phyloP scores from a whole-genome alignment of 2,113 vertebrate species.

The Pluvialis apricaria region DNA sequence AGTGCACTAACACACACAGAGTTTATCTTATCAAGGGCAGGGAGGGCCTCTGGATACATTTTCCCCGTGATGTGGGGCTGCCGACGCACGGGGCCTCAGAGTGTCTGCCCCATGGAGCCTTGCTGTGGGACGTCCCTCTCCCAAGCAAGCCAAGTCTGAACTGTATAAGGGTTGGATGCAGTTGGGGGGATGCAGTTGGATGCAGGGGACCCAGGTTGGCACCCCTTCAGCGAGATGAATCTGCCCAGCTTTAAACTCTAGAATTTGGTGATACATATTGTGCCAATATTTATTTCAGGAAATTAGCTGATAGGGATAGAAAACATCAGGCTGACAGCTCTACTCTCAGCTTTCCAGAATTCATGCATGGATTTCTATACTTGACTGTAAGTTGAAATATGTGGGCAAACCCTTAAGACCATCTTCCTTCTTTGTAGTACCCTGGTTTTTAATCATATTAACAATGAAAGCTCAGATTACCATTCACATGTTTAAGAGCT shows the following conservation, averaged over 20 bases:
- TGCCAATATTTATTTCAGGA: neutral
- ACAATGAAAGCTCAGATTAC: neutral
- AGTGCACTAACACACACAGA: neutral
- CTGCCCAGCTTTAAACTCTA: neutral
- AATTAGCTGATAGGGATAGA: neutral
- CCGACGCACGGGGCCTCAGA: accelerated
- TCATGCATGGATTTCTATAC: neutral
- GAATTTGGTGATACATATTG: neutral
- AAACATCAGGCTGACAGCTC: neutral
- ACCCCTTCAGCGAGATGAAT: neutral
- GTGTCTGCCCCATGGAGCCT: neutral
- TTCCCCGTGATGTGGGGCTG: accelerated
- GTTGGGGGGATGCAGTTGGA: too few relatives aligned
- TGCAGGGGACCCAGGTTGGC: neutral
- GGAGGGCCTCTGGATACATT: neutral
- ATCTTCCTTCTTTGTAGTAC: neutral
- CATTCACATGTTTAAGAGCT: neutral
- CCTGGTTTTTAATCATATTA: neutral
- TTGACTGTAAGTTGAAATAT: neutral
- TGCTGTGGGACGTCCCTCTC: neutral
- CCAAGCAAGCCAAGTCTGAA: neutral
- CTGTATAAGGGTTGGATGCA: neutral
- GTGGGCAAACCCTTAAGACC: neutral
- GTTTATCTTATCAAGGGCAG: neutral
- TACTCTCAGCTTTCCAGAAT: neutral